phyloP scores from a whole-genome alignment of 2,888 invertebrate species.

The Pristionchus arcanus region DNA sequence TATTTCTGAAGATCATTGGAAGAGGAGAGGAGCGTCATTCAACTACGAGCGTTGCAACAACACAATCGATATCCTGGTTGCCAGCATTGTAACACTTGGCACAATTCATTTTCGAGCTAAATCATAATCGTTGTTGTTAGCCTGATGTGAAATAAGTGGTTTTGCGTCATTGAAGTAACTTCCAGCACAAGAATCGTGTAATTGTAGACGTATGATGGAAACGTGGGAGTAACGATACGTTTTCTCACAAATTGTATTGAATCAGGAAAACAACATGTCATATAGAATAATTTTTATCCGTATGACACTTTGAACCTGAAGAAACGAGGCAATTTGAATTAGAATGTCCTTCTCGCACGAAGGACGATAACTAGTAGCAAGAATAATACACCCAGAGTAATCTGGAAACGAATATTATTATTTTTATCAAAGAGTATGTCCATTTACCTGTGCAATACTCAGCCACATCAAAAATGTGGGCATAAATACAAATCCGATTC shows the following conservation, averaged over 20 bases:
- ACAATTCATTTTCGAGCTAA: not conserved
- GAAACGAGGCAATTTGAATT: not conserved
- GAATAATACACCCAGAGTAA: not conserved
- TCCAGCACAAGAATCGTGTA: no score
- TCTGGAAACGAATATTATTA: not conserved
- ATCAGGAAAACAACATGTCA: no score
- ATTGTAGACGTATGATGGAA: no score
- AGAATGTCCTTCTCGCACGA: not conserved
- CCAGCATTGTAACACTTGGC: not conserved
- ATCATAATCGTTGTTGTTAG: not conserved
- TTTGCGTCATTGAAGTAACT: no score
- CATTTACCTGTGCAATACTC: slow-evolving; percentile 3
- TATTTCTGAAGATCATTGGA: not conserved
- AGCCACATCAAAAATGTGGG: slow-evolving; percentile 20
- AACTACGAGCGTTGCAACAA: not conserved
- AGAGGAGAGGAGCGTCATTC: not conserved
- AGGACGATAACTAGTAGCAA: not conserved
- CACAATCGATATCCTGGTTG: not conserved
- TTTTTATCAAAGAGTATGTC: not conserved
- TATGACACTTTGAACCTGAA: not conserved
- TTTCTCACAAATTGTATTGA: no score
- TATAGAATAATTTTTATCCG: not conserved
- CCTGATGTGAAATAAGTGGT: no score
- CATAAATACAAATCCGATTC: slow-evolving; percentile 41
- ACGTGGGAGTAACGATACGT: no score